Base-by-base conservation (phyloP, 2,888 invertebrate species). In the Bruchidius siliquastri region DNA sequence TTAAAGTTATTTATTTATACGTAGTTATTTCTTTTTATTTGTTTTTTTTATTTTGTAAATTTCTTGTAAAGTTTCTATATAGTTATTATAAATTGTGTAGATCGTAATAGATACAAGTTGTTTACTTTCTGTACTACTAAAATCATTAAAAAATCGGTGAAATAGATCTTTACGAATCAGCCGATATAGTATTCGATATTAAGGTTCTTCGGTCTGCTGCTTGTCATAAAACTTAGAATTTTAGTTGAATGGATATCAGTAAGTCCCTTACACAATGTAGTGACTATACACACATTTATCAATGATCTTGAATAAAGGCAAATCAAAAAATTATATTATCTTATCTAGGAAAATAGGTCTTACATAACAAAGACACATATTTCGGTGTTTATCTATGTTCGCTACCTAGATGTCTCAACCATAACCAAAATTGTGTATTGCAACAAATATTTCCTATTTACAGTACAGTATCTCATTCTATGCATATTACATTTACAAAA, bases 1-100 rank as follows among this genome's bases (percentile, higher is more conserved):
- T 83, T 8, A 81, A 82, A 81, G 82, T 85, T 85, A 85, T 85
- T 85, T 85, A 85, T 85, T 85, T 82, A 80, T 81, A 80, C 77
- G 79, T 82, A 81, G 81, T 81, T 79, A 79, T 78, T 79, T 79
- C 78, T 78, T 81, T 79, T 80, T 78, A 49, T 49, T 49, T 49
- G 49, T 82, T 79, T 82, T 82, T 81, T 80, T 83, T 81, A 79
- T 82, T 83, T 84, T 85, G 84, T 85, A 85, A 82, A 85, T 84
- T 81, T 80, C 22, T 79, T 84, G 82, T 83, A 84, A 83, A 84
- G 81, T 82, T 82, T 49, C 49, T 49, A 49, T 49, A 49, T 49
- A 49, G 10, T 80, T 82, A 82, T 81, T 68, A 21, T 49, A 13
- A 8, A 49, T 49, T 49, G 49, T 49, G 49, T 49, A 49, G 49